Evolutionary conservation across 1,140 invertebrate species (phyloP), one percentile per base, ranked within the genome.

Genomic region (Pectinophora gossypiella): DNA sequence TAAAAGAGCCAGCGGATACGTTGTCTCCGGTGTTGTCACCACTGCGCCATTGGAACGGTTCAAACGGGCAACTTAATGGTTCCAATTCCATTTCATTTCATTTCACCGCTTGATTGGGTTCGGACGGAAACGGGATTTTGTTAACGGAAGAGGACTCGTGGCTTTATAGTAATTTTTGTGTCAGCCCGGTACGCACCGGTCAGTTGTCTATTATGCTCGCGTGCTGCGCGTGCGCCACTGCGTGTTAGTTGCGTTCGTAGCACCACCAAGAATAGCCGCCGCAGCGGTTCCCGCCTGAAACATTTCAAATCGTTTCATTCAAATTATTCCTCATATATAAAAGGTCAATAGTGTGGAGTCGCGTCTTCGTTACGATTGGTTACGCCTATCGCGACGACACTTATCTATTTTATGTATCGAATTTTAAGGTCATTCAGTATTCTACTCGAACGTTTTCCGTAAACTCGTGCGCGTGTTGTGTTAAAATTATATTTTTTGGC

Each of bases 21-120:
- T 64, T 62, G 76, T 70, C 82, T 85, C 79, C 82, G 77, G 75
- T 79, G 73, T 75, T 83, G 78, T 78, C 79, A 79, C 50, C 73
- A 65, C 63, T 44, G 49, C 46, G 51, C 56, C 68, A 66, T 64
- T 65, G 54, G 56, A 63, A 64, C 49, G 44, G 54, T 71, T 60
- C 56, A 61, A 76, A 70, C 54, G 48, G 62, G 43, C 51, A n/a
- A n/a, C 59, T 52, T 58, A 68, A 62, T 68, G 60, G 60, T 56
- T 61, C 59, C 59, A 54, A 61, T 61, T 72, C 51, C 57, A 72
- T 68, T 70, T 59, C 56, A 72, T 68, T 70, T 59, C 56, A 59
- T 80, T 75, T 64, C 56, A 56, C 47, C 65, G 68, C 55, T 68
- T 69, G 72, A 79, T 76, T 73, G 61, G 56, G 55, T 64, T 68